Evolutionary conservation across 2,888 invertebrate species (phyloP).

Genomic region (Aricia artaxerxes): DNA sequence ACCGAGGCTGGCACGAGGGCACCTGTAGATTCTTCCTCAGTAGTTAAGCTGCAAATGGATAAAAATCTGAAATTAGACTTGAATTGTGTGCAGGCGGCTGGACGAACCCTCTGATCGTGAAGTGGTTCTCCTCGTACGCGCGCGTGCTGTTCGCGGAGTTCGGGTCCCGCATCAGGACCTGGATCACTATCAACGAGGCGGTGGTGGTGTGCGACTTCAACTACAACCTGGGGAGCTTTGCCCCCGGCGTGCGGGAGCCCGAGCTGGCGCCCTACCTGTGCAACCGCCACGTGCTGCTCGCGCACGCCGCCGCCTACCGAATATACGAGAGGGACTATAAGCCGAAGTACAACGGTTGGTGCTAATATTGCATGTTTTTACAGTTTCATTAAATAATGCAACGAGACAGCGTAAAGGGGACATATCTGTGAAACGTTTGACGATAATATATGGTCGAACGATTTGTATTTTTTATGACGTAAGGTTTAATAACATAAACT

Average conservation of each 20-base stretch:
- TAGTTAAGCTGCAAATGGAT: too few species aligned
- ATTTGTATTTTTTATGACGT: too few species aligned
- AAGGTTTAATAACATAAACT: too few species aligned
- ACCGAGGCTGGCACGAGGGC: too few species aligned
- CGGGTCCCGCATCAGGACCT: slow-evolving; percentile 82
- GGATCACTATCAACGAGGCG: slow-evolving; percentile 89
- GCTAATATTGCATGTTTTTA: too few species aligned
- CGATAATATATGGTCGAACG: too few species aligned
- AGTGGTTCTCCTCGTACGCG: slow-evolving; percentile 83
- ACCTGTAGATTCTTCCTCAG: too few species aligned
- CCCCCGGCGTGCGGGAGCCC: slow-evolving; percentile 57
- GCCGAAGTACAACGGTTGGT: background rate
- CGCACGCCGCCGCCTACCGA: slow-evolving; percentile 84
- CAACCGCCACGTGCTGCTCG: slow-evolving; percentile 82
- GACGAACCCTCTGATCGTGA: slow-evolving; percentile 81
- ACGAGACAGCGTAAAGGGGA: too few species aligned
- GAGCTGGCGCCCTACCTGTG: slow-evolving; percentile 78
- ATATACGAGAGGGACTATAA: slow-evolving; percentile 70
- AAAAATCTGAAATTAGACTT: background rate
- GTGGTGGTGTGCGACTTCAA: slow-evolving; percentile 55
- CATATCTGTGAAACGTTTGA: too few species aligned
- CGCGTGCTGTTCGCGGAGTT: slow-evolving; percentile 75
- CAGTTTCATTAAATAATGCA: too few species aligned
- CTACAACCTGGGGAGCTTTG: slow-evolving; percentile 38
- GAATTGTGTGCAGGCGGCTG: slow-evolving; percentile 76